phyloP scores from a whole-genome alignment of 2,888 invertebrate genomes.

The Clitarchus hookeri region DNA sequence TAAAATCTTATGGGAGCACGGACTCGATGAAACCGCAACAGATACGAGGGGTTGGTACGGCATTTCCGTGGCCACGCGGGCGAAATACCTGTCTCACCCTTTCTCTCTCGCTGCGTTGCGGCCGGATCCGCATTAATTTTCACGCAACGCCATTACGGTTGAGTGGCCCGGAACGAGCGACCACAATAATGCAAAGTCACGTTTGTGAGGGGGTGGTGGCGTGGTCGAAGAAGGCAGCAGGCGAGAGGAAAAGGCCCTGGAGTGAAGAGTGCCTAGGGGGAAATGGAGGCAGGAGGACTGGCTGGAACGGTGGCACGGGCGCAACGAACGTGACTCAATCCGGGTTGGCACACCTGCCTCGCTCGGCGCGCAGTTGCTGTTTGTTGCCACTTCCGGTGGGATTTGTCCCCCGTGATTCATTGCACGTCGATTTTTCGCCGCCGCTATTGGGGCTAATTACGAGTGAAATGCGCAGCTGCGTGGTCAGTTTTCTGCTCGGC shows the following conservation, averaged over 20 bases:
- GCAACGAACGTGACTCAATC: not conserved
- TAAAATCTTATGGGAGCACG: not conserved
- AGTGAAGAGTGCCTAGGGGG: not conserved
- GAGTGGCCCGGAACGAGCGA: conserved; percentile 14
- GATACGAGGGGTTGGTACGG: not conserved
- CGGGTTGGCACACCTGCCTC: not conserved
- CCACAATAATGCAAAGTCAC: conserved; percentile 14
- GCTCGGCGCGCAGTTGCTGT: too few relatives aligned
- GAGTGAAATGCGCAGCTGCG: not conserved
- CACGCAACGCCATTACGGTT: conserved; percentile 14
- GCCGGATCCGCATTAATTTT: conserved; percentile 10
- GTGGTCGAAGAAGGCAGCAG: not conserved
- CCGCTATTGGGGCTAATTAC: not conserved
- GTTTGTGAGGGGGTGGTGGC: not conserved
- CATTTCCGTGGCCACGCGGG: not conserved
- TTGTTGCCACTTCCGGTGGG: not conserved
- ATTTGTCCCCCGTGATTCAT: not conserved
- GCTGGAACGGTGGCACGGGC: not conserved
- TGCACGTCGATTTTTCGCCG: not conserved
- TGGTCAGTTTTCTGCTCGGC: not conserved
- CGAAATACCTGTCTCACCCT: not conserved
- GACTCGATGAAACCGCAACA: conserved; percentile 6
- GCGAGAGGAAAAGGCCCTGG: not conserved
- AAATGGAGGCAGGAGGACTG: not conserved
- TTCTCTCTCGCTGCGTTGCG: not conserved